Evolutionary conservation across 2,113 vertebrate genomes (phyloP), one percentile per base, ranked within the genome.

Genomic region (Xiphophorus maculatus): DNA sequence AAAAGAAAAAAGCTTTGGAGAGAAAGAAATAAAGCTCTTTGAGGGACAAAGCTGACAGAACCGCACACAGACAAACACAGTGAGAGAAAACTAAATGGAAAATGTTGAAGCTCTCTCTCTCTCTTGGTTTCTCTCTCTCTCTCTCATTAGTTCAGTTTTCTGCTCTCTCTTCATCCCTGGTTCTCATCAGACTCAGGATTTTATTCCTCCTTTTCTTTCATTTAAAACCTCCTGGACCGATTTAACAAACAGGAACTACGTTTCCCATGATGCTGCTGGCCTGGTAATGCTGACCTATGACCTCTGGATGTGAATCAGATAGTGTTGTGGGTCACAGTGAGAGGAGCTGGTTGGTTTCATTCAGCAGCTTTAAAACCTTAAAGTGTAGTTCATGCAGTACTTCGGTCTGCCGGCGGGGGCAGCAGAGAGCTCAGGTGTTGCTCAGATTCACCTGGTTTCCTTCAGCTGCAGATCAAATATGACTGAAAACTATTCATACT

Each of bases 1-100:
- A 48, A 86, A 83, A 93, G 89, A 92, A 92, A 48, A 86, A 83
- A 74, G 30, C 17, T 28, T 73, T 62, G 61, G 48, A 51, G 90
- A 91, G 93, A 94, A 94, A 94, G 94, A 91, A 93, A 94, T 94
- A 94, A 93, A 95, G 86, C 84, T 92, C 84, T 92, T 92, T 93
- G 90, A 93, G 93, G 93, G 91, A 94, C 91, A 94, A 94, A 95
- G 93, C 91, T 90, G 89, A 91, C 89, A 84, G 89, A 93, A 89
- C 90, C 90, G 89, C 91, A 94, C 92, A 89, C 86, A 90, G 87
- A 83, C 80, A 68, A 79, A 83, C 71, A 86, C 76, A 79, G 76
- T 69, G 15, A 75, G 76, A 74, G 73, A 61, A 74, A 81, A 87
- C 88, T 80, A 80, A 88, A 86, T 76, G 87, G 79, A 54, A 69